Evolutionary conservation across 2,888 invertebrate genomes (phyloP).

Genomic region (Lasioglossum marginatum): DNA sequence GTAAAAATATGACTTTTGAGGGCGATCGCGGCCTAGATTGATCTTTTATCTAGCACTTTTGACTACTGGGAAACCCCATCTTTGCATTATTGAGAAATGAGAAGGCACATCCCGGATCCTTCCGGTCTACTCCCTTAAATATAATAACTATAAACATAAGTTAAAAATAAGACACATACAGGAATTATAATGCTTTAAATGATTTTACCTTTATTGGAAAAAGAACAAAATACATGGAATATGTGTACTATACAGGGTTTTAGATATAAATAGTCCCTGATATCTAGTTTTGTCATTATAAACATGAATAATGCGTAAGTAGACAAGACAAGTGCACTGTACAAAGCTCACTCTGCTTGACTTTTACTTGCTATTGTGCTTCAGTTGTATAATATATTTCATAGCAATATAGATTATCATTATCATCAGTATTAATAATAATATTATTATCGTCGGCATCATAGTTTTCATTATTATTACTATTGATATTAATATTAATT

Average conservation of each 20-base stretch:
- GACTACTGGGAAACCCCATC: too few species aligned
- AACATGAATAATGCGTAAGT: slow-evolving; percentile 62
- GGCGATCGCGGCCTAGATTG: too few species aligned
- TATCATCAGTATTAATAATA: slow-evolving; percentile 39
- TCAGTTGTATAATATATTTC: slow-evolving; percentile 60
- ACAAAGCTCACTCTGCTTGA: slow-evolving; percentile 69
- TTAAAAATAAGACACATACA: slow-evolving; percentile 4
- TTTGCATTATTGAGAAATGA: too few species aligned
- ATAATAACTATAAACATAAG: not conserved
- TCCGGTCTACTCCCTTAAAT: too few species aligned
- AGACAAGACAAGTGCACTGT: slow-evolving; percentile 71
- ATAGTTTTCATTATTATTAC: slow-evolving; percentile 48
- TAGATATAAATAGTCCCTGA: slow-evolving; percentile 65
- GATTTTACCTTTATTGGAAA: slow-evolving; percentile 72
- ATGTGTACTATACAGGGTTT: slow-evolving; percentile 67
- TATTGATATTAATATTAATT: slow-evolving; percentile 59
- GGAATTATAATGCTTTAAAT: slow-evolving; percentile 55
- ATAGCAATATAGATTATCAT: slow-evolving; percentile 62
- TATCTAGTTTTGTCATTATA: slow-evolving; percentile 64
- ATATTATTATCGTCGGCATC: slow-evolving; percentile 50
- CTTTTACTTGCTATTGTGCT: slow-evolving; percentile 61
- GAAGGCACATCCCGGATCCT: too few species aligned
- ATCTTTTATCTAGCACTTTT: too few species aligned
- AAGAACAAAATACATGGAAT: slow-evolving; percentile 73
- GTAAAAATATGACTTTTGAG: too few species aligned